Percentiles rank a stretch among this genome's conserved stretches.
Evolutionary conservation across 2,113 vertebrate genomes (phyloP).

Genomic region (Hipposideros armiger): DNA sequence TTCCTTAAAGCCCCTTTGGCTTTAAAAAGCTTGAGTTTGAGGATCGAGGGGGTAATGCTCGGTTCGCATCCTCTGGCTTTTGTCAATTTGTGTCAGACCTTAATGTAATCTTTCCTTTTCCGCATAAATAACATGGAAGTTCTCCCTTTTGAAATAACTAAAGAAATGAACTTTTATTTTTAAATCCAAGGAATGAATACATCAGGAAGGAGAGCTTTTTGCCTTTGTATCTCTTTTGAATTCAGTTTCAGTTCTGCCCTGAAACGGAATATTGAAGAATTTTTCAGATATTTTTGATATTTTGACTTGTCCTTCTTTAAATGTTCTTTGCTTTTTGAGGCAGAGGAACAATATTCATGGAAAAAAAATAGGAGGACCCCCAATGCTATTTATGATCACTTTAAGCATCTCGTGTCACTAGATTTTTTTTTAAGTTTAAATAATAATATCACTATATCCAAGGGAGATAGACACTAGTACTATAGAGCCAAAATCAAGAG

Average conservation of each 20-base stretch:
- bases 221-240: slow-evolving; percentile 31
- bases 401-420: neutral
- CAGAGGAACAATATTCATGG: neutral
- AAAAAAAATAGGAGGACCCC: neutral
- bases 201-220: neutral
- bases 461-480: neutral
- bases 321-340: slow-evolving; percentile 34
- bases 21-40: slow-evolving; percentile 75
- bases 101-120: slow-evolving; percentile 76
- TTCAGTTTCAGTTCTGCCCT: neutral
- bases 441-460: neutral
- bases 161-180: slow-evolving; percentile 62
- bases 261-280: neutral
- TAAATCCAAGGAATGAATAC: slow-evolving; percentile 67
- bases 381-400: neutral
- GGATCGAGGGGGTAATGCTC: slow-evolving; percentile 58
- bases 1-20: slow-evolving; percentile 77
- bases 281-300: neutral
- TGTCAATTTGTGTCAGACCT: slow-evolving; percentile 79
- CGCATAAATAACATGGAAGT: slow-evolving; percentile 59
- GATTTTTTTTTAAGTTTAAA: neutral
- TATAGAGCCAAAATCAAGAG: neutral
- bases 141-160: slow-evolving; percentile 63
- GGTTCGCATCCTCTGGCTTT: slow-evolving; percentile 78
- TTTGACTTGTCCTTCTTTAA: neutral